Conservation (phyloP, 2,797 vertebrate genomes). For the Bufotes viridis region DNA sequence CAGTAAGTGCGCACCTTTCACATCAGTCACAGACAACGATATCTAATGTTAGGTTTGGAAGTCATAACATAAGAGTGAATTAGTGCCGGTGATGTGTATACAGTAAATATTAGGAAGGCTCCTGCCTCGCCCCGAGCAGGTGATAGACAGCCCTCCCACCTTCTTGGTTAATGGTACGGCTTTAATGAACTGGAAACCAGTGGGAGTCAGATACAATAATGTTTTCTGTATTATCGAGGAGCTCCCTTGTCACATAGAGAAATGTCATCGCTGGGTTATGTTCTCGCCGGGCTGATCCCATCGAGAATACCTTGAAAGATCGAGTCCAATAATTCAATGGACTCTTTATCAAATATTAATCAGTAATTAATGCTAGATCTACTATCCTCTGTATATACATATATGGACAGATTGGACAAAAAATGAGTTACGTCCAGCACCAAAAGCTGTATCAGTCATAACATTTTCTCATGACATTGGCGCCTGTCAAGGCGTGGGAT, state of each 20-base stretch:
- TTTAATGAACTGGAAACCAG: constrained; percentile 34
- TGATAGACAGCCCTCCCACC: constrained; percentile 51
- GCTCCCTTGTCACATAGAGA: not conserved
- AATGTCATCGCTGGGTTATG: not conserved
- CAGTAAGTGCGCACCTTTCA: not conserved
- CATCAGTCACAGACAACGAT: not conserved
- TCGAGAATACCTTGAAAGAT: not conserved
- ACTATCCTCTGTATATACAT: not conserved
- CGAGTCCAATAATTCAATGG: not conserved
- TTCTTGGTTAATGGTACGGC: constrained; percentile 1
- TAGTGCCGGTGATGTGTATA: not conserved
- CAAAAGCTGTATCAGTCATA: too few relatives aligned
- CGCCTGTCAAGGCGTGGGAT: too few relatives aligned
- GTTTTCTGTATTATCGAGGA: constrained; percentile 10
- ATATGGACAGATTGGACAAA: too few relatives aligned
- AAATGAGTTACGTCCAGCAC: too few relatives aligned
- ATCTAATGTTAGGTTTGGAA: not conserved
- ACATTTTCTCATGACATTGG: too few relatives aligned
- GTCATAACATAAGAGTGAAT: not conserved
- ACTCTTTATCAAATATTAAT: not conserved
- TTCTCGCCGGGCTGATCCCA: not conserved
- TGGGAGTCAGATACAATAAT: constrained; percentile 38
- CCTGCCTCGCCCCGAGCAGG: not conserved
- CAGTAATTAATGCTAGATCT: not conserved
- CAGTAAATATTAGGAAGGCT: constrained; percentile 46